These are phyloP conservation scores for Morelia viridis DNA, from an alignment of 2,797 vertebrate genomes.

Conservation along the genomic window DNA sequence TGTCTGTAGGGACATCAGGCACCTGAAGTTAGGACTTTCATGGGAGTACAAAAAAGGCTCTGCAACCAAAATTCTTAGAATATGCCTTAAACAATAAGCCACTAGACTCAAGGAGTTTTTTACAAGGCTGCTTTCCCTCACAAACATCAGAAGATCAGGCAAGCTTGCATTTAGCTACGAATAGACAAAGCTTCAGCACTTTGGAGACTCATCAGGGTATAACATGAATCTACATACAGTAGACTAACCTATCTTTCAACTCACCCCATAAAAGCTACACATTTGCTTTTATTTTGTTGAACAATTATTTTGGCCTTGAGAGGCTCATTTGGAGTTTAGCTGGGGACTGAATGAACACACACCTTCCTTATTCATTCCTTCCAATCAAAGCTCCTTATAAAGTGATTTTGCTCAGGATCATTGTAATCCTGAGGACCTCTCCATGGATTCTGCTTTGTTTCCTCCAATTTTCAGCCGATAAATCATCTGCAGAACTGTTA, in stretches of 20 bases:
- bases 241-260: background rate
- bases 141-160: background rate
- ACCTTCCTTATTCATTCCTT: background rate
- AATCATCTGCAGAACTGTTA: too few relatives aligned
- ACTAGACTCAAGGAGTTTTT: background rate
- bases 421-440: background rate
- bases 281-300: background rate
- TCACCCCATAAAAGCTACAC: background rate
- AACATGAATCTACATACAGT: background rate
- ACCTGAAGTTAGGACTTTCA: rapidly evolving
- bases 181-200: background rate
- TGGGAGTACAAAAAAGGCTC: background rate
- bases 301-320: background rate
- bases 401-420: background rate
- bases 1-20: constrained; percentile 74
- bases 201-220: background rate
- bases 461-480: background rate
- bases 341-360: background rate
- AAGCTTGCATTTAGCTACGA: background rate
- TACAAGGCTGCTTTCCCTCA: background rate
- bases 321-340: background rate
- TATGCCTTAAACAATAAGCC: background rate
- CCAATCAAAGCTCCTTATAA: background rate
- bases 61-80: background rate
- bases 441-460: background rate